These are phyloP conservation scores for Cryptosula pallasiana DNA, from an alignment of 2,888 invertebrate genomes.

Conservation along the genomic window DNA sequence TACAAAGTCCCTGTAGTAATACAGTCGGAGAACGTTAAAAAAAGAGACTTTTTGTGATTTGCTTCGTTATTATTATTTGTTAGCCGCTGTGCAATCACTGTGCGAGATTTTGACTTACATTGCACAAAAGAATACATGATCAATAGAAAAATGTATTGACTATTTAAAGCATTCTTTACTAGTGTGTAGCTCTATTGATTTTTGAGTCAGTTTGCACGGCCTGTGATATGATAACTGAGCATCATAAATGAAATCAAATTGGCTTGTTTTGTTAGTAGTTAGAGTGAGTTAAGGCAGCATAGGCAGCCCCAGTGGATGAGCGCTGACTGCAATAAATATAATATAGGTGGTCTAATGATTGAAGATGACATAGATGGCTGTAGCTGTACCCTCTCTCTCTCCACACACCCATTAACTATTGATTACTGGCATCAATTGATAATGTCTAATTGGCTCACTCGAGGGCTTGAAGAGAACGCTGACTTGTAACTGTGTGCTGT, in stretches of 20 bases:
- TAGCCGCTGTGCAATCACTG: too few species aligned
- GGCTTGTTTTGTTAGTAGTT: neutral
- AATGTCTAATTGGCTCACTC: neutral
- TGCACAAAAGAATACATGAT: neutral
- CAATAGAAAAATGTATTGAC: neutral
- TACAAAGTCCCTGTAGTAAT: too few species aligned
- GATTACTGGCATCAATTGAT: neutral
- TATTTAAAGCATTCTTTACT: neutral
- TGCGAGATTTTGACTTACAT: neutral
- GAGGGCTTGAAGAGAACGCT: neutral
- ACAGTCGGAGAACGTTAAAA: too few species aligned
- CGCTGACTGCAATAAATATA: neutral
- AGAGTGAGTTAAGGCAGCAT: neutral
- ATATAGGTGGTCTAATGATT: too few species aligned
- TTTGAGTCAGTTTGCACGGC: neutral
- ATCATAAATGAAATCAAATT: conserved; percentile 2
- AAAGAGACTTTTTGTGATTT: too few species aligned
- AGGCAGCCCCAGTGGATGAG: neutral
- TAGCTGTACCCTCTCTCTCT: neutral
- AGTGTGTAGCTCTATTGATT: neutral
- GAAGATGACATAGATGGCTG: too few species aligned
- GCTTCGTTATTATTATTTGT: too few species aligned
- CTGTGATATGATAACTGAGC: neutral
- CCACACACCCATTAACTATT: conserved; percentile 15
- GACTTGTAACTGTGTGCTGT: too few species aligned